These are phyloP conservation scores for Oligia strigilis DNA, from an alignment of 2,888 invertebrate genomes.

Conservation along the genomic window DNA sequence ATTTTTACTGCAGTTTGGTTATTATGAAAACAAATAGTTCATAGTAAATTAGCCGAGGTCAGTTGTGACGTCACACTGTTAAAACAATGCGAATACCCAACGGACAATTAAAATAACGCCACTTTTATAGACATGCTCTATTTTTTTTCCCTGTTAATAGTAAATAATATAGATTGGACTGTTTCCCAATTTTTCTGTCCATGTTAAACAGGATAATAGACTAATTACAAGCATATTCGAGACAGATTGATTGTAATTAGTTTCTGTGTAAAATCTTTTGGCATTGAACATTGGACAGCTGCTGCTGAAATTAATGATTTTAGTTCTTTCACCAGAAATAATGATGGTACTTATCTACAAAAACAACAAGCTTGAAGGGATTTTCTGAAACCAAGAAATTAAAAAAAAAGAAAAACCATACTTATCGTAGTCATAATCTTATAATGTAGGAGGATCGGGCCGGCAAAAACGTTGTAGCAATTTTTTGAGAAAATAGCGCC, in stretches of 20 bases:
- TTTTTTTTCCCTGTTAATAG: neutral
- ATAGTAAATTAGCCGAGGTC: conserved; percentile 11
- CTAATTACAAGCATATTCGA: conserved; percentile 23
- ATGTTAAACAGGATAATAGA: conserved; percentile 3
- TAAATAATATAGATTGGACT: neutral
- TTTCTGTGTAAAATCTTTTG: conserved; percentile 6
- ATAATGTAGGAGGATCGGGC: neutral
- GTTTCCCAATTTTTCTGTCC: conserved; percentile 8
- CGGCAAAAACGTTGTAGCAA: no score
- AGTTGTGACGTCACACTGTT: neutral
- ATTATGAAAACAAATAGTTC: conserved; percentile 8
- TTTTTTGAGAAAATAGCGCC: neutral
- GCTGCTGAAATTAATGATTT: conserved; percentile 7
- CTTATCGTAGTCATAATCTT: neutral
- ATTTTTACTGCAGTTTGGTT: conserved; percentile 10
- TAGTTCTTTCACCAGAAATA: neutral
- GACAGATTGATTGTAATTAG: conserved; percentile 22
- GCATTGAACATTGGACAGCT: conserved; percentile 18
- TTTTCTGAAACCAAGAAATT: neutral
- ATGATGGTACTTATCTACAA: neutral
- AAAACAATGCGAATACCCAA: conserved; percentile 14
- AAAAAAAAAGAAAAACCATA: neutral
- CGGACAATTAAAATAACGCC: neutral
- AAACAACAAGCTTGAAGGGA: neutral
- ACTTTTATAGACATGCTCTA: neutral